Conservation (phyloP, 2,113 vertebrate species). For the Bungarus multicinctus region DNA sequence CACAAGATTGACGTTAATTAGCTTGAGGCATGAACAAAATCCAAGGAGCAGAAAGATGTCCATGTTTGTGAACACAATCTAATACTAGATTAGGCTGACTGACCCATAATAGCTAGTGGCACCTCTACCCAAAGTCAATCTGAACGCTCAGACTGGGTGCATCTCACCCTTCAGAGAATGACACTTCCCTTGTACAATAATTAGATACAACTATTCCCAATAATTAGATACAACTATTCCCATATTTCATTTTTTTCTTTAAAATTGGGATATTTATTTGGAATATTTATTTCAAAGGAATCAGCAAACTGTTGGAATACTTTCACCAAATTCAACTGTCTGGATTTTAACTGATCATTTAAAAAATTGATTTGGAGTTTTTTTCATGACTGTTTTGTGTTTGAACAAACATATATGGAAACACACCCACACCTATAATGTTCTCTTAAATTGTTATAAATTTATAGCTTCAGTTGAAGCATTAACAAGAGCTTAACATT, state of each 20-base stretch:
- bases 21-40: constrained; percentile 24
- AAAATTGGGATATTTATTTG: neutral
- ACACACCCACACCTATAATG: neutral
- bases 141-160: constrained; percentile 10
- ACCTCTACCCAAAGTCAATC: constrained; percentile 15
- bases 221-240: too few species aligned
- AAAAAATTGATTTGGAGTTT: neutral
- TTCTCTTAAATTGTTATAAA: neutral
- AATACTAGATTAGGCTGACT: neutral
- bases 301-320: neutral
- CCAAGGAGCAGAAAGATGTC: constrained; percentile 39
- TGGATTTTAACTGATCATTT: neutral
- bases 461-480: neutral
- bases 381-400: neutral
- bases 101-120: neutral
- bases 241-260: neutral
- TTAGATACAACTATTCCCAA: neutral
- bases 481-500: neutral
- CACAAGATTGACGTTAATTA: neutral
- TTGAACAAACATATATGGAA: neutral
- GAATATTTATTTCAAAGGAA: neutral
- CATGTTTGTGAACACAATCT: constrained; percentile 15
- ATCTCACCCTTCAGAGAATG: constrained; percentile 2
- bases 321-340: neutral
- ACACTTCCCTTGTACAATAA: constrained; percentile 15